These are phyloP conservation scores for Etheostoma perlongum DNA, from an alignment of 2,797 vertebrate genomes.

Conservation along the genomic window DNA sequence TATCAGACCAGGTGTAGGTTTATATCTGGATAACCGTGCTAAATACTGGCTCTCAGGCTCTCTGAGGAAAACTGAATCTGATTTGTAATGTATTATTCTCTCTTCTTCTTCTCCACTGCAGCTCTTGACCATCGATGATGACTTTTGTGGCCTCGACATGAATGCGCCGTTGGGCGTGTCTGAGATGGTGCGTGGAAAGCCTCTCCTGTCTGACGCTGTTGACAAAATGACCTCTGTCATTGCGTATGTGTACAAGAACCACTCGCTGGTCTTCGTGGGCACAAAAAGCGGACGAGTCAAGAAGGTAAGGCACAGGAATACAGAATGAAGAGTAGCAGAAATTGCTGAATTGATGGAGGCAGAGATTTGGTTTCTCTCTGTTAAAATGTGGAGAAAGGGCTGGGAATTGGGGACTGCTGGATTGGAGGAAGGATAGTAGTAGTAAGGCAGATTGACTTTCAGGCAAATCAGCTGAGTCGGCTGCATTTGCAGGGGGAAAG, in stretches of 20 bases:
- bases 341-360: constrained; percentile 38
- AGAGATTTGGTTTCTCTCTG: constrained; percentile 61
- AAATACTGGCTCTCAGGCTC: not conserved
- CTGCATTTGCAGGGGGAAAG: constrained; percentile 60
- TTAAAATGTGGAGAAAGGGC: constrained; percentile 46
- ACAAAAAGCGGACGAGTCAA: constrained; percentile 95
- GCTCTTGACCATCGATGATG: constrained; percentile 98
- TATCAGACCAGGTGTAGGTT: not conserved
- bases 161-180: constrained; percentile 97
- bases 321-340: constrained; percentile 4
- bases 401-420: constrained; percentile 73
- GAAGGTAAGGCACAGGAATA: constrained; percentile 89
- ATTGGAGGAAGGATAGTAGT: constrained; percentile 65
- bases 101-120: constrained; percentile 61
- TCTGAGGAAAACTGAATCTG: not conserved
- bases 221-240: constrained; percentile 98
- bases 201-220: constrained; percentile 92
- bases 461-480: constrained; percentile 77
- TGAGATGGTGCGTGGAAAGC: constrained; percentile 94
- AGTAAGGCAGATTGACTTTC: constrained; percentile 80
- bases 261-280: constrained; percentile 97
- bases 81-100: not conserved
- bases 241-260: constrained; percentile 98
- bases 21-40: not conserved
- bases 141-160: constrained; percentile 99